A percentile compares a stretch with the other conserved stretches of the same genome.
phyloP scores from a whole-genome alignment of 2,888 invertebrate species.

The Cephus sareptanus region DNA sequence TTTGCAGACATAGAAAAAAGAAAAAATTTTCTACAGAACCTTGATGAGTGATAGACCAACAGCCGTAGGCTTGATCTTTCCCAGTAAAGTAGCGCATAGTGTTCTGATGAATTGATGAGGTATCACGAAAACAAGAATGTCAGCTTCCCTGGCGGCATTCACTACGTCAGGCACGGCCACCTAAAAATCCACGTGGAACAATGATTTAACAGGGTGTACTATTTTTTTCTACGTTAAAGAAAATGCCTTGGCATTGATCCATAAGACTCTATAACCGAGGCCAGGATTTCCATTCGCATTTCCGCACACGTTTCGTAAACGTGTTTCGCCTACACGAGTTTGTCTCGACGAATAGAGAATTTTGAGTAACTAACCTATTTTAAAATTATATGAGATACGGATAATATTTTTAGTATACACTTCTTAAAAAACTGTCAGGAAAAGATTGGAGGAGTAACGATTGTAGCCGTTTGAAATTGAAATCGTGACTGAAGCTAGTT shows the following conservation, averaged over 20 bases:
- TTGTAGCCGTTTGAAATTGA: too few species aligned
- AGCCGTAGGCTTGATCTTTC: constrained; percentile 71
- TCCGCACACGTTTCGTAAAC: constrained; percentile 5
- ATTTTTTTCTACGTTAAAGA: neutral
- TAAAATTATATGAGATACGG: too few species aligned
- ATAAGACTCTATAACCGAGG: neutral
- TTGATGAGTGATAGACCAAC: constrained; percentile 76
- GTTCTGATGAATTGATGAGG: constrained; percentile 76
- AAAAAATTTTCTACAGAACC: constrained; percentile 57
- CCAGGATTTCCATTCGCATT: neutral
- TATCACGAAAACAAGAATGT: constrained; percentile 75
- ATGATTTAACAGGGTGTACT: too few species aligned
- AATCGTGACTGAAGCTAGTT: too few species aligned
- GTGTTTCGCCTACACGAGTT: neutral
- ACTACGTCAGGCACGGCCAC: constrained; percentile 75
- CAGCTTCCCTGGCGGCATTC: constrained; percentile 72
- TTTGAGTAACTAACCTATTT: too few species aligned
- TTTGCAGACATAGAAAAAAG: neutral
- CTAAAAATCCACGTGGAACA: constrained; percentile 52
- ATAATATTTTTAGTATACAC: too few species aligned
- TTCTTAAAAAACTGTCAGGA: too few species aligned
- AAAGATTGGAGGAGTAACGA: too few species aligned
- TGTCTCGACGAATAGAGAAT: neutral
- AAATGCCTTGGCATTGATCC: constrained; percentile 13
- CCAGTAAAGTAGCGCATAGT: constrained; percentile 70